A percentile compares a stretch with the other conserved stretches of the same genome.
These are phyloP conservation scores for Neodiprion lecontei DNA, from an alignment of 1,140 invertebrate species.

Conservation along the genomic window DNA sequence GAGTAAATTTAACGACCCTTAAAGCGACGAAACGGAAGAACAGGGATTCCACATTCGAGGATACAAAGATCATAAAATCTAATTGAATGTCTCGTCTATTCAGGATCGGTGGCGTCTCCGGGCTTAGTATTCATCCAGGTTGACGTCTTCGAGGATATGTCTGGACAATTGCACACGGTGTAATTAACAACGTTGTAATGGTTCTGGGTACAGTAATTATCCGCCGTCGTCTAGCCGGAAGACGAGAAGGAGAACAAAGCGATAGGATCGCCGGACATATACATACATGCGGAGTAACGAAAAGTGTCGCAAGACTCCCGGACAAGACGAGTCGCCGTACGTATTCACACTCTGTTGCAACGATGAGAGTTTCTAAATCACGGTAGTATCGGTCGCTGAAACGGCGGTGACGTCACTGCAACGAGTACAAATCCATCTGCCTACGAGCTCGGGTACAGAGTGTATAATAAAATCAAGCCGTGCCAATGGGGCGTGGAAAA, in stretches of 20 bases:
- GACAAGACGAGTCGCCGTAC: too few species aligned
- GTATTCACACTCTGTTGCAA: too few species aligned
- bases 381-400: too few species aligned
- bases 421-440: too few species aligned
- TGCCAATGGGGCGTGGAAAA: too few species aligned
- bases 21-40: neutral
- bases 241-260: neutral
- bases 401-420: too few species aligned
- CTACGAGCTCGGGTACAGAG: too few species aligned
- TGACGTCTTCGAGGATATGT: neutral
- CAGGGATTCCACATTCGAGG: too few species aligned
- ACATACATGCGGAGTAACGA: too few species aligned
- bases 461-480: too few species aligned
- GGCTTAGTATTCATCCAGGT: neutral
- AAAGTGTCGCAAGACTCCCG: too few species aligned
- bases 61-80: neutral
- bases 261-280: neutral
- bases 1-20: slow-evolving; percentile 1
- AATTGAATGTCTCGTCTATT: neutral
- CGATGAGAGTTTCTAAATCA: too few species aligned
- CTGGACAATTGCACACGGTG: neutral
- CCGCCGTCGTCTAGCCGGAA: neutral
- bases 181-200: neutral
- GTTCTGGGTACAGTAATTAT: neutral
- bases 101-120: neutral